Percentiles rank a stretch among this genome's conserved stretches.
Conservation (phyloP, 2,113 vertebrate genomes). For the Muscicapa adusta region DNA sequence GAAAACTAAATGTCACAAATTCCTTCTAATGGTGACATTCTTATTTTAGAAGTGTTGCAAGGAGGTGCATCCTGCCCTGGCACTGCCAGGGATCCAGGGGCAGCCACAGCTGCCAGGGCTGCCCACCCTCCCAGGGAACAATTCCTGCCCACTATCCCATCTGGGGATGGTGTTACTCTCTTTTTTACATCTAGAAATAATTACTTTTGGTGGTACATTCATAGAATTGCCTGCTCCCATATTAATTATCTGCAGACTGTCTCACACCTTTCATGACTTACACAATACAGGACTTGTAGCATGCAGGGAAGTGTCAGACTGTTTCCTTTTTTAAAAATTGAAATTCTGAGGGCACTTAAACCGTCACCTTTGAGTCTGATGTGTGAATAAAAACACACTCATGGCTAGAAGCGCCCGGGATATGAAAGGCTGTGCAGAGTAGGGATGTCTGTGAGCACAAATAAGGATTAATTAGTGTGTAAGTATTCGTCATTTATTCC, state of each 20-base stretch:
- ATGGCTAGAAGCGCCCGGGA: not conserved
- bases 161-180: not conserved
- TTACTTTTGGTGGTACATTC: not conserved
- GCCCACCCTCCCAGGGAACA: accelerated
- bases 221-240: not conserved
- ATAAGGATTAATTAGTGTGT: not conserved
- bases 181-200: not conserved
- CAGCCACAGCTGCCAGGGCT: not conserved
- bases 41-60: not conserved
- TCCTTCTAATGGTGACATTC: not conserved
- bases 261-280: not conserved
- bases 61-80: accelerated
- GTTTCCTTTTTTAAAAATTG: not conserved
- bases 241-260: conserved; percentile 1
- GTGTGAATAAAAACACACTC: not conserved
- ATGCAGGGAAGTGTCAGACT: not conserved
- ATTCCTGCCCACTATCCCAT: not conserved
- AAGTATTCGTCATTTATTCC: not conserved
- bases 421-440: not conserved
- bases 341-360: not conserved
- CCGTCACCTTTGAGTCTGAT: not conserved
- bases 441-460: not conserved
- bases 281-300: not conserved
- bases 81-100: not conserved
- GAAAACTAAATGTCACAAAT: not conserved